Percentiles rank a stretch among this genome's conserved stretches.
These are phyloP conservation scores for Lissocephala sabroskyi DNA, from an alignment of 2,888 invertebrate species.

Conservation along the genomic window DNA sequence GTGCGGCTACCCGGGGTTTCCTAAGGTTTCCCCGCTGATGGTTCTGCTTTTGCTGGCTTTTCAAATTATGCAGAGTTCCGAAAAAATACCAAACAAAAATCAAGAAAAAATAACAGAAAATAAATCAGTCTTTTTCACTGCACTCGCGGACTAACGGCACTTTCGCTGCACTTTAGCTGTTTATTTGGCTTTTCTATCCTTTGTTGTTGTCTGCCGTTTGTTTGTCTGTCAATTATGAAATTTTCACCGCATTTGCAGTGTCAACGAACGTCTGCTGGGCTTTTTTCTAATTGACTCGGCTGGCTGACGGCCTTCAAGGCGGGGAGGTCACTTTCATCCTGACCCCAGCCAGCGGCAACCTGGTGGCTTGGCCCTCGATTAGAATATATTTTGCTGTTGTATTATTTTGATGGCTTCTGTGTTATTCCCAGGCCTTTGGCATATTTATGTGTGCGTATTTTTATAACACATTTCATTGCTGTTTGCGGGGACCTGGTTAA, in stretches of 20 bases:
- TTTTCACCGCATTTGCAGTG: too few species aligned
- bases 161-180: not conserved
- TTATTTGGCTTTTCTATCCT: not conserved
- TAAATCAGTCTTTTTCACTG: conserved; percentile 62
- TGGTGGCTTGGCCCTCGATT: too few species aligned
- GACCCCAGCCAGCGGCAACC: too few species aligned
- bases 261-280: too few species aligned
- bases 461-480: conserved; percentile 50
- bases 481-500: not conserved
- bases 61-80: conserved; percentile 5
- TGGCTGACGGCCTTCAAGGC: too few species aligned
- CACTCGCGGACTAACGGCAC: not conserved
- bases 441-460: conserved; percentile 25
- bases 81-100: conserved; percentile 26
- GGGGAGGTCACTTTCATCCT: too few species aligned
- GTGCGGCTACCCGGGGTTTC: too few species aligned
- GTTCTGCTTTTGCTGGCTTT: conserved; percentile 8
- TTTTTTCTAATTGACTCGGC: too few species aligned
- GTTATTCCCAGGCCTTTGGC: not conserved
- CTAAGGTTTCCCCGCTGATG: conserved; percentile 22
- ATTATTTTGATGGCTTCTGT: too few species aligned
- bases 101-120: conserved; percentile 46
- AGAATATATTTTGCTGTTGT: too few species aligned
- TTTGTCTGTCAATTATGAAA: too few species aligned
- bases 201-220: not conserved